Base-by-base conservation (phyloP, 2,797 vertebrate genomes). In the Margarornis squamiger region DNA sequence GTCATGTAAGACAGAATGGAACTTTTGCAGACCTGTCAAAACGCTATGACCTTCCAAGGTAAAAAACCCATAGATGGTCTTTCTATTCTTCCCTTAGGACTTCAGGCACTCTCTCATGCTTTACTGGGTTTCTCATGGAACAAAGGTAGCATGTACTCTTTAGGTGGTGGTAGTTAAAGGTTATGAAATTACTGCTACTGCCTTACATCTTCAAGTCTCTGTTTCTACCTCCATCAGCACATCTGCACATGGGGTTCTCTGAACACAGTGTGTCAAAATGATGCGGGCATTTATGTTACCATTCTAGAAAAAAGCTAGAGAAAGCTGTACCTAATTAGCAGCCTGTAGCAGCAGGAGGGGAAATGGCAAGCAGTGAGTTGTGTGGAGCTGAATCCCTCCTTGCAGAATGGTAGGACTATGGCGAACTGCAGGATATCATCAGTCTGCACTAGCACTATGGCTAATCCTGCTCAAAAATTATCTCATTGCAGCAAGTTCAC, bases 171-270 rank as follows among this genome's bases (percentile, higher is more conserved):
- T 55, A 3, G 7, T 19, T 59, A 41, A 79, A 43, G 41, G 20
- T 13, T 55, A 1, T 16, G 45, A 71, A 12, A 29, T 82, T 54
- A 9, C 12, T 79, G 21, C 6, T 4, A 0, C 8, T 91, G 14
- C 22, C 45, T 92, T 24, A 36, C 0, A 0, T 16, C 27, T 18
- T 57, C 39, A 52, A 39, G 18, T 45, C 7, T 36, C 30, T 55
- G 6, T 55, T 90, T 77, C 57, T 59, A 26, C 6, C 11, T 59
- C 38, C 8, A 20, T 30, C 36, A 43, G 14, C 18, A 7, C 51
- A 14, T 15, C 32, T 52, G 12, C 3, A 4, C 17, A 10, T 0
- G 2, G 55, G 4, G 6, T 24, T 80, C n/a, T 82, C 34, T 20
- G 63, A 49, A 71, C 4, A 3, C 7, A 19, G 30, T 15, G 19